phyloP scores from a whole-genome alignment of 1,140 invertebrate species.

The Ips typographus region DNA sequence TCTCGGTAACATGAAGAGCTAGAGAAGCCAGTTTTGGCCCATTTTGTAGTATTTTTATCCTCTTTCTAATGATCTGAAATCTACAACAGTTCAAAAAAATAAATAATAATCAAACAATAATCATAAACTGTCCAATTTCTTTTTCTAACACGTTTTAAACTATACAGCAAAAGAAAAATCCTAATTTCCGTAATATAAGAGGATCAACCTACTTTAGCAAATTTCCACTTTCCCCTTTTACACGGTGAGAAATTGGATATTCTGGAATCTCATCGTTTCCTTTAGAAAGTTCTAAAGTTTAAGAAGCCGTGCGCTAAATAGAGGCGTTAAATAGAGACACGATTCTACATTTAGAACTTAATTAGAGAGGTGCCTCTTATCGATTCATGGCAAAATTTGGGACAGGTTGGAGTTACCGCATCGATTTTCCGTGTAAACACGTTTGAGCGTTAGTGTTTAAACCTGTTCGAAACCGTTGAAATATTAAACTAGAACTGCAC shows the following conservation, averaged over 20 bases:
- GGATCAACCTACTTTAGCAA: background rate
- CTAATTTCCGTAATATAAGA: conserved; percentile 1
- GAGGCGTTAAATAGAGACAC: conserved; percentile 4
- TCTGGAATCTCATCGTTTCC: background rate
- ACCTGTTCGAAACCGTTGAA: background rate
- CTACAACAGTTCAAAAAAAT: too few species aligned
- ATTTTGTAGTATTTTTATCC: too few species aligned
- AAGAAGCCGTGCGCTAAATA: background rate
- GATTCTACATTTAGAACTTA: background rate
- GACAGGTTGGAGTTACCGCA: background rate
- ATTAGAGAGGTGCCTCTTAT: too few species aligned
- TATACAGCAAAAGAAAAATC: background rate
- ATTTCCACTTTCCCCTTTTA: background rate
- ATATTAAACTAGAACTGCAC: background rate
- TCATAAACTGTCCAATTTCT: too few species aligned
- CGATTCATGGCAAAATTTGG: conserved; percentile 1
- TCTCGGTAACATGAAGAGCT: too few species aligned
- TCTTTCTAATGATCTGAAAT: too few species aligned
- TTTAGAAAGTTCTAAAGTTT: background rate
- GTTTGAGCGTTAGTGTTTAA: too few species aligned
- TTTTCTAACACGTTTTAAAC: background rate
- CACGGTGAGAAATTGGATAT: background rate
- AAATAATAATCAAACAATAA: too few species aligned
- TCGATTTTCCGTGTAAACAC: background rate
- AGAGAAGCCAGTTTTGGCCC: too few species aligned